phyloP scores from a whole-genome alignment of 1,140 invertebrate species.

The Heterodera schachtii region DNA sequence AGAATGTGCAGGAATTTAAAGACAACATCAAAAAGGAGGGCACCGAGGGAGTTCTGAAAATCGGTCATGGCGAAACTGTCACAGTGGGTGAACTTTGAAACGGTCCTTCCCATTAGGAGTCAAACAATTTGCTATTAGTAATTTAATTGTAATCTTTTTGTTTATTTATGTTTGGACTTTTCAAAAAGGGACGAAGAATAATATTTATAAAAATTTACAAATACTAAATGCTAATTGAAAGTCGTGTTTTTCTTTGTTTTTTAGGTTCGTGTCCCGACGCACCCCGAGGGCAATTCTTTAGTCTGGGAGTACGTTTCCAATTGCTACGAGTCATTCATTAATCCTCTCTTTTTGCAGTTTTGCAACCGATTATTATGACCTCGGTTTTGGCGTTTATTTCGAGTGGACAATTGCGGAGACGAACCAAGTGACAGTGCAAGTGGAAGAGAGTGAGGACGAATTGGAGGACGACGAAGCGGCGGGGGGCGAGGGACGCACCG shows the following conservation, averaged over 20 bases:
- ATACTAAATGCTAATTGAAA: background rate
- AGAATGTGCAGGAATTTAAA: constrained; percentile 76
- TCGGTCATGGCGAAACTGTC: constrained; percentile 94
- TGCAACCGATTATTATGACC: constrained; percentile 95
- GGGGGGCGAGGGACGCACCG: constrained; percentile 19
- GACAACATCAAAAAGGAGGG: constrained; percentile 80
- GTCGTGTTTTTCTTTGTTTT: constrained; percentile 16
- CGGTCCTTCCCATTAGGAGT: too few relatives aligned
- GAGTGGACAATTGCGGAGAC: constrained; percentile 82
- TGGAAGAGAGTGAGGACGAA: constrained; percentile 51
- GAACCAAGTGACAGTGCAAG: constrained; percentile 66
- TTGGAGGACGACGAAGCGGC: constrained; percentile 65
- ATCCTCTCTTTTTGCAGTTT: constrained; percentile 69
- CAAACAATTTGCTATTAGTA: too few relatives aligned
- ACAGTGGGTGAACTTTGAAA: constrained; percentile 72
- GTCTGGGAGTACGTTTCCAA: constrained; percentile 80
- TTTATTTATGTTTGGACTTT: too few relatives aligned
- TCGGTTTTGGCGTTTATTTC: constrained; percentile 97
- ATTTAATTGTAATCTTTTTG: too few relatives aligned
- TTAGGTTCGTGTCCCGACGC: constrained; percentile 87
- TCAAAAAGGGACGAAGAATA: too few relatives aligned
- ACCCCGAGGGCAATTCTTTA: constrained; percentile 86
- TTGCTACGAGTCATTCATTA: background rate
- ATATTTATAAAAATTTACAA: too few relatives aligned
- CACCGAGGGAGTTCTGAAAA: constrained; percentile 88